A percentile compares a stretch with the other conserved stretches of the same genome.
These are phyloP conservation scores for Bovichtus diacanthus DNA, from an alignment of 2,797 vertebrate species.

Conservation along the genomic window DNA sequence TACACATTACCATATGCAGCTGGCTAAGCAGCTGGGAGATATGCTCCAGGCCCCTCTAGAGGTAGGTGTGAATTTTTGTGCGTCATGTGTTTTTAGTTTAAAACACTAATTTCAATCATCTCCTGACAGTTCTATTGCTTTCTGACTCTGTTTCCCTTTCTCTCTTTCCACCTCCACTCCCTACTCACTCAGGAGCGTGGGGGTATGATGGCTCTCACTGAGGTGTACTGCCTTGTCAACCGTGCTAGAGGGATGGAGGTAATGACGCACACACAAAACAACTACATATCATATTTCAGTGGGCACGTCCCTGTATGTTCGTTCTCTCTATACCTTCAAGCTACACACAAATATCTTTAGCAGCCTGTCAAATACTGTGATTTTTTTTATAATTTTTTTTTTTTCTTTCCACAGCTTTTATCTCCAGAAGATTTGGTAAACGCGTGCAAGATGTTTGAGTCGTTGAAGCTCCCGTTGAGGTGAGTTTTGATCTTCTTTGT, in stretches of 20 bases:
- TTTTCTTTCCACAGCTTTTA: conserved; percentile 85
- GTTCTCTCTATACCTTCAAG: neutral
- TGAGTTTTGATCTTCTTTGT: conserved; percentile 71
- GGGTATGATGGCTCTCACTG: conserved; percentile 97
- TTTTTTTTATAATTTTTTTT: too few species aligned
- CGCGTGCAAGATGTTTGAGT: conserved; percentile 96
- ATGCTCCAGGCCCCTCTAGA: conserved; percentile 94
- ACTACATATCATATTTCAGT: neutral
- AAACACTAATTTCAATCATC: neutral
- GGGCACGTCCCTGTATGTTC: neutral
- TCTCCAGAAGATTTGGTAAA: conserved; percentile 98
- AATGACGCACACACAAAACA: conserved; percentile 61
- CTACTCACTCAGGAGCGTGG: conserved; percentile 89
- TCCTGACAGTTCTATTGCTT: neutral
- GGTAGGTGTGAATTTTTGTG: conserved; percentile 76
- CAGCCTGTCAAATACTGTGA: neutral
- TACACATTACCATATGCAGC: conserved; percentile 96
- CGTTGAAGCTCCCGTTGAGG: conserved; percentile 93
- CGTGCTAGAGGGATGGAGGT: conserved; percentile 98
- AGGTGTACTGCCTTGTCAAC: conserved; percentile 98
- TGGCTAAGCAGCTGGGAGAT: conserved; percentile 94
- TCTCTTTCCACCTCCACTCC: neutral
- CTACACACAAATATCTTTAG: neutral
- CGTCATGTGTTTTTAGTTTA: neutral
- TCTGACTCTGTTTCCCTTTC: neutral